Evolutionary conservation across 37 sponge, comb jelly and placozoan species (phyloP).

Genomic region (Aphrocallistes beatrix): DNA sequence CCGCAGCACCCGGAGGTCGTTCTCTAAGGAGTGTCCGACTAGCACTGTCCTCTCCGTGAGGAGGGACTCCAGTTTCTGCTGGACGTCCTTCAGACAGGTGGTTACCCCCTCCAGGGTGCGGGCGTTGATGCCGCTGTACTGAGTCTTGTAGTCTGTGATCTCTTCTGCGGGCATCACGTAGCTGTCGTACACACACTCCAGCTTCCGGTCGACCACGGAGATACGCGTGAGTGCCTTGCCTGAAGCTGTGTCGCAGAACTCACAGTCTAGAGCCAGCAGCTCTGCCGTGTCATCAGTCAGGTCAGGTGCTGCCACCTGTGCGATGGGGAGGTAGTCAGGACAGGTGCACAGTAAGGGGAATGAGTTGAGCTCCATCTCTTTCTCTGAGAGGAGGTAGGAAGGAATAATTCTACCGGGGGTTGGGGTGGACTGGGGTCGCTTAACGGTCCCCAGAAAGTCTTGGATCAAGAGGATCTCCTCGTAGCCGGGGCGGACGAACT

Average conservation of each 20-base stretch:
- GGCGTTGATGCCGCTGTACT: conserved; percentile 80
- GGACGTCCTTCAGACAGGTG: conserved; percentile 60
- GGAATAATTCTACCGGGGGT: neutral
- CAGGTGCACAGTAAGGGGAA: neutral
- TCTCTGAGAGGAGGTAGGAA: neutral
- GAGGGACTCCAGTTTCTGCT: conserved; percentile 34
- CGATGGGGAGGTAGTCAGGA: neutral
- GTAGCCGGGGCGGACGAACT: conserved; percentile 7
- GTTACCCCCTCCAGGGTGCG: conserved; percentile 54
- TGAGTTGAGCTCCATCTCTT: neutral
- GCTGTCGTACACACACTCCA: conserved; percentile 65
- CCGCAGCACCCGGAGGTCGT: conserved; percentile 78
- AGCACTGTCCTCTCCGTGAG: conserved; percentile 61
- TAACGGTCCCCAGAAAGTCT: neutral
- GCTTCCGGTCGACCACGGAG: conserved; percentile 64
- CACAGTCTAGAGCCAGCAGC: neutral
- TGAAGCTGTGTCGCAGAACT: conserved; percentile 31
- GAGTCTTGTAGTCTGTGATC: conserved; percentile 67
- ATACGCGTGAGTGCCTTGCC: conserved; percentile 61
- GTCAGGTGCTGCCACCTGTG: neutral
- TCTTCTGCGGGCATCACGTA: conserved; percentile 61
- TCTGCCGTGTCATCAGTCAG: neutral
- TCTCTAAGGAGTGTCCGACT: conserved; percentile 93
- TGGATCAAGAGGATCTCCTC: neutral
- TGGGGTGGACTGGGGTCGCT: neutral